Evolutionary conservation across 2,113 vertebrate species (phyloP).

Genomic region (Ornithorhynchus anatinus): DNA sequence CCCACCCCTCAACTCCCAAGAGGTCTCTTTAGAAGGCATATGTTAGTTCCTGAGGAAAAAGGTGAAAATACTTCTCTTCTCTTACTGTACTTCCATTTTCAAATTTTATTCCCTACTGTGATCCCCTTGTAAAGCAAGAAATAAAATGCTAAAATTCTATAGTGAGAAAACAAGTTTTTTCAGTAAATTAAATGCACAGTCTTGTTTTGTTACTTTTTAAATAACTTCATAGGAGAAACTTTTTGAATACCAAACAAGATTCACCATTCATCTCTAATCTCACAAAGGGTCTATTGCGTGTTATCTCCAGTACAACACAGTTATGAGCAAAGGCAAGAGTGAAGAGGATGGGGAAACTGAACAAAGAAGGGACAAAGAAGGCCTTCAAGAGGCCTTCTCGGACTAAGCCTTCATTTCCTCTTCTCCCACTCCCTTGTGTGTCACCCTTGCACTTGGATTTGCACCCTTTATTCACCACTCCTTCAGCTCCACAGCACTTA

Average conservation of each 20-base stretch:
- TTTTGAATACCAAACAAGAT: slow-evolving; percentile 51
- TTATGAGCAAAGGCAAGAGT: too few species aligned
- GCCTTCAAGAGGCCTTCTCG: too few species aligned
- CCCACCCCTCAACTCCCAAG: slow-evolving; percentile 44
- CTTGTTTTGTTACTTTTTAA: slow-evolving; percentile 37
- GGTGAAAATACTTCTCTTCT: slow-evolving; percentile 5
- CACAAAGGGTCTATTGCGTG: neutral
- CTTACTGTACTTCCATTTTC: slow-evolving; percentile 41
- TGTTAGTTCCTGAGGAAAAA: slow-evolving; percentile 45
- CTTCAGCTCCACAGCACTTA: too few species aligned
- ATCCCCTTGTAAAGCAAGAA: slow-evolving; percentile 50
- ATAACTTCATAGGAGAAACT: slow-evolving; percentile 15
- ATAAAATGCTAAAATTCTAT: slow-evolving; percentile 38
- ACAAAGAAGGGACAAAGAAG: too few species aligned
- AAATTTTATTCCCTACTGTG: slow-evolving; percentile 35
- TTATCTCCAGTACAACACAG: too few species aligned
- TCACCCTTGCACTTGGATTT: too few species aligned
- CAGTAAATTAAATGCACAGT: slow-evolving; percentile 50
- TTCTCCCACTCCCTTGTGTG: too few species aligned
- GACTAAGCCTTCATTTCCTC: too few species aligned
- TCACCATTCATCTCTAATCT: slow-evolving; percentile 1
- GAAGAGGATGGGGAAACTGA: too few species aligned
- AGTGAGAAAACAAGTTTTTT: slow-evolving; percentile 49
- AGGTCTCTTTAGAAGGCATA: slow-evolving; percentile 29
- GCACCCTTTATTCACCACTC: too few species aligned